phyloP scores from a whole-genome alignment of 1,140 invertebrate genomes.

The Drosophila kurseongensis region DNA sequence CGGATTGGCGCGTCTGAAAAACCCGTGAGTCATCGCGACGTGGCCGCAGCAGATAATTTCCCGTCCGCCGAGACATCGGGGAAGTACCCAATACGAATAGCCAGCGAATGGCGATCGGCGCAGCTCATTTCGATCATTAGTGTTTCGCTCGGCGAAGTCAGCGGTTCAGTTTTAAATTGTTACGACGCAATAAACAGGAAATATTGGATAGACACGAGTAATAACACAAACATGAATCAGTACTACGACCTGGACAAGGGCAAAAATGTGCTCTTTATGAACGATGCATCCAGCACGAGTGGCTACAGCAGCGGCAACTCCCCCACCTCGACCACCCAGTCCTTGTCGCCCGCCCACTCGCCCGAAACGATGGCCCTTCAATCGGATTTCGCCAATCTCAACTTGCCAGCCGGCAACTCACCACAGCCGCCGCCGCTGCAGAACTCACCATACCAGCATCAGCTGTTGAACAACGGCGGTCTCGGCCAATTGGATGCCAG shows the following conservation, averaged over 20 bases:
- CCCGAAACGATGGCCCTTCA: constrained; percentile 59
- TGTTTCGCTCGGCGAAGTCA: constrained; percentile 30
- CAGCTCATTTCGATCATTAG: constrained; percentile 53
- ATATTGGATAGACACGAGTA: neutral
- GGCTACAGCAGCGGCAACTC: constrained; percentile 74
- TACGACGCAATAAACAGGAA: constrained; percentile 31
- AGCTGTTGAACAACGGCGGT: constrained; percentile 47
- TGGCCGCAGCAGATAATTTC: constrained; percentile 51
- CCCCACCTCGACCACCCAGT: constrained; percentile 46
- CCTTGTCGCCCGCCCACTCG: constrained; percentile 65
- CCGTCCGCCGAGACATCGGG: constrained; percentile 49
- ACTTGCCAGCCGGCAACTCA: constrained; percentile 64
- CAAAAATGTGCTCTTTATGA: constrained; percentile 57
- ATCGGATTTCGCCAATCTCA: constrained; percentile 73
- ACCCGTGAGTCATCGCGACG: constrained; percentile 73
- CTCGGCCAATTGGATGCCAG: constrained; percentile 23
- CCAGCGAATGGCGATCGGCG: constrained; percentile 11
- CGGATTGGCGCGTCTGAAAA: constrained; percentile 50
- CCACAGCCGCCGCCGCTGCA: constrained; percentile 41
- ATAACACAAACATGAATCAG: constrained; percentile 51
- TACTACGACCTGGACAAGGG: constrained; percentile 73
- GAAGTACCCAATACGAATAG: constrained; percentile 67
- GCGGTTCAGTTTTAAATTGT: constrained; percentile 30
- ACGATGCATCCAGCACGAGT: constrained; percentile 76
- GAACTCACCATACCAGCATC: constrained; percentile 59